These are phyloP conservation scores for Ericerus pela DNA, from an alignment of 1,140 invertebrate species.

Conservation along the genomic window DNA sequence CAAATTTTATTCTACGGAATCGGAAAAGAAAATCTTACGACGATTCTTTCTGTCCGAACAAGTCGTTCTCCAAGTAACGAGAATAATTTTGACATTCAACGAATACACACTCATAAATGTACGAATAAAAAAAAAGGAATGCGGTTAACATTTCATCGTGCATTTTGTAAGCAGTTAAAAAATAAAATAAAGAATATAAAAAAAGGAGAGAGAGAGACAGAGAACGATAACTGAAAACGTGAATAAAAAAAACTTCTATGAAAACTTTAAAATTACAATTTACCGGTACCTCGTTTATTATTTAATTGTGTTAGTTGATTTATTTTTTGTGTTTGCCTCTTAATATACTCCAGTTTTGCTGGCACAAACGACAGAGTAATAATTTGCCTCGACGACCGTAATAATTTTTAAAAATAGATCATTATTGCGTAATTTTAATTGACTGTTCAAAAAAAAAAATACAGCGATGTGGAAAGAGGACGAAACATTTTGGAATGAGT, in stretches of 20 bases:
- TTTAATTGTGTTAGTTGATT: constrained; percentile 8
- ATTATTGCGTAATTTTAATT: constrained; percentile 9
- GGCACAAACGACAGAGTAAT: constrained; percentile 5
- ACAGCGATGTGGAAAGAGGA: no score
- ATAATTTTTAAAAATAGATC: constrained; percentile 9
- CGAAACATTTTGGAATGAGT: no score
- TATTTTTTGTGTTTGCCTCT: constrained; percentile 1
- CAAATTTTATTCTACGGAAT: no score
- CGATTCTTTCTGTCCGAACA: no score
- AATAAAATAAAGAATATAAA: constrained; percentile 1
- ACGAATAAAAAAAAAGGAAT: constrained; percentile 10
- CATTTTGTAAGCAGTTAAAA: background rate
- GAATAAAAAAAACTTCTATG: background rate
- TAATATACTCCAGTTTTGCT: no score
- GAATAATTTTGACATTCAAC: no score
- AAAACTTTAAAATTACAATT: constrained; percentile 7
- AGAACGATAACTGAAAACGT: background rate
- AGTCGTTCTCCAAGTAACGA: no score
- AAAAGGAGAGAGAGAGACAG: background rate
- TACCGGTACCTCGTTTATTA: constrained; percentile 8
- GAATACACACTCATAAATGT: no score
- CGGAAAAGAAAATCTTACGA: no score
- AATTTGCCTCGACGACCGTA: constrained; percentile 1
- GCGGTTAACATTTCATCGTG: background rate
- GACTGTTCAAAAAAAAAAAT: constrained; percentile 5